A percentile compares a stretch with the other conserved stretches of the same genome.
Evolutionary conservation across 2,888 invertebrate species (phyloP).

Genomic region (Acanthosoma haemorrhoidale): DNA sequence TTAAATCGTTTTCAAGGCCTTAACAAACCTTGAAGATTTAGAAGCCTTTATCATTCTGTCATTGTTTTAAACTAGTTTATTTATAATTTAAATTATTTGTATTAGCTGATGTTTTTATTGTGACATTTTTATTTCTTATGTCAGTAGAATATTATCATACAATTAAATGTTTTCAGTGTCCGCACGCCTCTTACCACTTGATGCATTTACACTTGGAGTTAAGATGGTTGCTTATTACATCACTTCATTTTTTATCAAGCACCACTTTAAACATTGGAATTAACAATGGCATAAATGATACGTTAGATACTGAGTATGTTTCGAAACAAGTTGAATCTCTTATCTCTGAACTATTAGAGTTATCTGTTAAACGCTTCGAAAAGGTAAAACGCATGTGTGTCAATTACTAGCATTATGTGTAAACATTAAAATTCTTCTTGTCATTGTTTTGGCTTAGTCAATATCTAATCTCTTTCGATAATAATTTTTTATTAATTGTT

Average conservation of each 20-base stretch:
- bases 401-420: not conserved
- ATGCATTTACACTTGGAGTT: constrained; percentile 51
- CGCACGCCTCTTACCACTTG: constrained; percentile 49
- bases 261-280: constrained; percentile 38
- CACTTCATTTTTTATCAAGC: constrained; percentile 38
- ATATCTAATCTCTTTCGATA: no score
- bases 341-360: constrained; percentile 36
- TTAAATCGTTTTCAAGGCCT: no score
- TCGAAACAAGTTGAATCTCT: constrained; percentile 3
- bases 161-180: constrained; percentile 44
- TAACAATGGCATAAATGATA: not conserved
- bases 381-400: no score
- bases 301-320: not conserved
- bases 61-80: no score
- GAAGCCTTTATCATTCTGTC: no score
- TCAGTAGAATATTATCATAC: constrained; percentile 21
- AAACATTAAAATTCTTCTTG: not conserved
- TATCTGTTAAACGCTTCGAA: constrained; percentile 45
- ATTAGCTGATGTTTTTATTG: not conserved
- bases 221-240: constrained; percentile 48
- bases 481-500: no score
- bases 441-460: no score
- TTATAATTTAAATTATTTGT: not conserved
- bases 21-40: no score
- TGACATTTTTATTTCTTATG: constrained; percentile 28